Evolutionary conservation across 1,140 invertebrate species (phyloP), one percentile per base, ranked within the genome.

Genomic region (Sitodiplosis mosellana): DNA sequence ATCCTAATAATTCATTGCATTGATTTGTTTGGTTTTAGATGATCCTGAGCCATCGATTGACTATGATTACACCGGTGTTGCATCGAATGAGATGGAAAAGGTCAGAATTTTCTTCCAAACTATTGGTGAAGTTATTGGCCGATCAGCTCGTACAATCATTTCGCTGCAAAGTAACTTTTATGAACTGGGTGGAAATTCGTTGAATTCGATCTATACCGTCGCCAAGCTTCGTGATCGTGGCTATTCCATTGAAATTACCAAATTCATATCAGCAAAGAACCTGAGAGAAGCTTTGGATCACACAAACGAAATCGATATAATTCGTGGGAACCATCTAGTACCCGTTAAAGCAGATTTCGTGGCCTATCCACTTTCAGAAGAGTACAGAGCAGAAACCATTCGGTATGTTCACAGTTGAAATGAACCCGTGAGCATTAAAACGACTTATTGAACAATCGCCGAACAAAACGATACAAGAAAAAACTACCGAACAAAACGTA

Each of bases 191-290:
- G 86, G 87, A 17, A 87, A 89, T 58, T 89, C 86, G 0, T 67
- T 91, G 1, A 89, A 89, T 59, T 87, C 84, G 0, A 78, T 90
- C 34, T 80, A 76, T 48, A 86, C 83, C 0, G 81, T 90, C 4
- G 81, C 81, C 0, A 73, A 76, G 55, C 61, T 90, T 34, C 68
- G 74, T n/a, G 80, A 87, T 45, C 75, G 78, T 56, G 83, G 83
- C 50, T 87, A 80, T 58, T 69, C 73, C 49, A 83, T 90, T 50
- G 74, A 75, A 49, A 83, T 88, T 27, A 77, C 76, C 12, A 82
- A 87, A 56, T 88, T 88, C 55, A 75, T 87, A n/a, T 71, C 71
- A 0, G 77, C 83, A 1, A 70, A 74, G 45, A 75, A 72, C 54
- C 65, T 89, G 47, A 73, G 73, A 18, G 77, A 83, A 51, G 67